Percentiles rank a stretch among this genome's conserved stretches.
phyloP scores from a whole-genome alignment of 1,140 invertebrate genomes.

The Periplaneta americana region DNA sequence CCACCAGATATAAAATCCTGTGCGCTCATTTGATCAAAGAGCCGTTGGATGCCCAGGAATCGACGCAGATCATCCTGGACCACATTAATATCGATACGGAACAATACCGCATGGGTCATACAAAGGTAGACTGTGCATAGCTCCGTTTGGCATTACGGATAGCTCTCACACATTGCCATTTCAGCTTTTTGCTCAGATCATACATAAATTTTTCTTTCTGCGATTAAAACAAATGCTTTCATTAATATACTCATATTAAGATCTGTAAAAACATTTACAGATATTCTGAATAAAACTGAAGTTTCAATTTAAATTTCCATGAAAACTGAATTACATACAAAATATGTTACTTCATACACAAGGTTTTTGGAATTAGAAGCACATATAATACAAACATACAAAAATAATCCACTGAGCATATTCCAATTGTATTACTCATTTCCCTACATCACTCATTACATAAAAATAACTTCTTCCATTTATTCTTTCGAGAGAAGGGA shows the following conservation, averaged over 20 bases:
- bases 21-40: conserved; percentile 72
- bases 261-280: not conserved
- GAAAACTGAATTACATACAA: too few relatives aligned
- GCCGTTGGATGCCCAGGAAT: conserved; percentile 70
- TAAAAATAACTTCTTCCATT: too few relatives aligned
- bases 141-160: not conserved
- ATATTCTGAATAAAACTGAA: too few relatives aligned
- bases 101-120: conserved; percentile 92
- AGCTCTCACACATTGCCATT: not conserved
- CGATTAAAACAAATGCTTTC: not conserved
- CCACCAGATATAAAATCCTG: conserved; percentile 86
- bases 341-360: too few relatives aligned
- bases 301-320: too few relatives aligned
- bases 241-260: not conserved
- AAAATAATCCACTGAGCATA: too few relatives aligned
- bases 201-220: not conserved
- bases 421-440: too few relatives aligned
- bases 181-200: not conserved
- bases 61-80: conserved; percentile 83
- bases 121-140: conserved; percentile 75
- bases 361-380: too few relatives aligned
- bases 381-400: too few relatives aligned
- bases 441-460: too few relatives aligned
- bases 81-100: conserved; percentile 78
- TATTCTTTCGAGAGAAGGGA: too few relatives aligned